Evolutionary conservation across 2,888 invertebrate species (phyloP), one percentile per base, ranked within the genome.

Genomic region (Metalampra italica): DNA sequence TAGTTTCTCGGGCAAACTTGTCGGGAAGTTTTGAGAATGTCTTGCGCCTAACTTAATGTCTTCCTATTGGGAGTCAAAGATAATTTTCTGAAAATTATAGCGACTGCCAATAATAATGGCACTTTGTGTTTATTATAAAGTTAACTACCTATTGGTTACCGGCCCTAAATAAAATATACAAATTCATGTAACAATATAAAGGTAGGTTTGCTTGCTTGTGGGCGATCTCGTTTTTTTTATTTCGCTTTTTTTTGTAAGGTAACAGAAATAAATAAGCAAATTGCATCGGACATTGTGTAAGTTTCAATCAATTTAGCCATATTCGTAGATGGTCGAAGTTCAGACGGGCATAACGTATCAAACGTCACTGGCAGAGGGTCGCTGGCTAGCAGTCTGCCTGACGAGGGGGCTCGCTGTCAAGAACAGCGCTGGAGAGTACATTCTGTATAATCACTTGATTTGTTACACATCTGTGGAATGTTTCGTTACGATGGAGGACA

Each of bases 21-120:
- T 56, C 13, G 12, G 50, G 56, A 76, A 82, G 68, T 76, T 78
- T 72, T 65, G 68, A 67, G 78, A 75, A 75, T 81, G 71, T 82
- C 68, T 64, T 65, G 60, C 39, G 60, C 65, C 68, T 56, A 73
- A 76, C 63, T 74, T 71, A 66, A 64, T 62, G 67, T 59, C 66
- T 67, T 66, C 67, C 66, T 66, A 72, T 74, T 69, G 68, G 63
- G 62, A 68, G 60, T 59, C 68, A 62, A 64, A 68, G 71, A 73
- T 74, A 71, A 50, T 40, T 12, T 29, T 36, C 13, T 13, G 5
- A 22, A 44, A 36, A 38, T 45, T 38, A 38, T 45, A 38, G 45
- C 11, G 7, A 39, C 12, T 32, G 13, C 30, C 43, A 32, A 43
- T 12, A 29, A n/a, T 42, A 42, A 42, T 14, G 7, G 42, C 29